Evolutionary conservation across 2,888 invertebrate genomes (phyloP).

Genomic region (Petrophora chlorosata): DNA sequence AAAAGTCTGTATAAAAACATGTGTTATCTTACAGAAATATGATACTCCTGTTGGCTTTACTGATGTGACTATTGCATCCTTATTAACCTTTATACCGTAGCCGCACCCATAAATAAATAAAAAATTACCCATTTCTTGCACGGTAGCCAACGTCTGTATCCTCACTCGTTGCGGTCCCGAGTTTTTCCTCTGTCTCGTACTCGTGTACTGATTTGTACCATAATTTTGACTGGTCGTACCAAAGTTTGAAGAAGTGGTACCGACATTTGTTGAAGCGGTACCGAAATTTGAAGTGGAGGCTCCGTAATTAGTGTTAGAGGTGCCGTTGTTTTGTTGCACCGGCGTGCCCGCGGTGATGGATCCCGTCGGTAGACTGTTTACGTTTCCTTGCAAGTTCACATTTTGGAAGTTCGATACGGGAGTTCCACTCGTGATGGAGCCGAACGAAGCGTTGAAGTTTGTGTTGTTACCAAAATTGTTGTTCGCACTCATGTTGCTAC

Average conservation of each 20-base stretch:
- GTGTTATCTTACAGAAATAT: no score
- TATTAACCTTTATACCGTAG: not conserved
- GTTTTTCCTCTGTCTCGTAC: slow-evolving; percentile 77
- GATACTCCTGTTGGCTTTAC: no score
- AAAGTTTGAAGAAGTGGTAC: not conserved
- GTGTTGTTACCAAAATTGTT: slow-evolving; percentile 6
- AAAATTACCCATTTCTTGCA: slow-evolving; percentile 89
- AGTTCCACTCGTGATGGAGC: slow-evolving; percentile 39
- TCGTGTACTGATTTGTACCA: slow-evolving; percentile 48
- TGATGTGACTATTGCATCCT: no score
- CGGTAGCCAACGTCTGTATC: slow-evolving; percentile 84
- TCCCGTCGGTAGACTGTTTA: slow-evolving; percentile 30
- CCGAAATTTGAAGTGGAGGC: slow-evolving; percentile 1
- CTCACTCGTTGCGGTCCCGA: slow-evolving; percentile 82
- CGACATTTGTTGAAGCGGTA: not conserved
- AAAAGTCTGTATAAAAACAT: no score
- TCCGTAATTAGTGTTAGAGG: slow-evolving; percentile 5
- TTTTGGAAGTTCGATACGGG: slow-evolving; percentile 28
- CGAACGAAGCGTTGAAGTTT: slow-evolving; percentile 32
- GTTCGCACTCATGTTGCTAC: not conserved
- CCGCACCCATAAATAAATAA: slow-evolving; percentile 40
- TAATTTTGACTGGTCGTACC: slow-evolving; percentile 26
- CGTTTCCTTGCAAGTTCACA: slow-evolving; percentile 22
- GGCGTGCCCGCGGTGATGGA: slow-evolving; percentile 61
- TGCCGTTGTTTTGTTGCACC: not conserved